Evolutionary conservation across 2,888 invertebrate genomes (phyloP).

Genomic region (Andrena bucephala): DNA sequence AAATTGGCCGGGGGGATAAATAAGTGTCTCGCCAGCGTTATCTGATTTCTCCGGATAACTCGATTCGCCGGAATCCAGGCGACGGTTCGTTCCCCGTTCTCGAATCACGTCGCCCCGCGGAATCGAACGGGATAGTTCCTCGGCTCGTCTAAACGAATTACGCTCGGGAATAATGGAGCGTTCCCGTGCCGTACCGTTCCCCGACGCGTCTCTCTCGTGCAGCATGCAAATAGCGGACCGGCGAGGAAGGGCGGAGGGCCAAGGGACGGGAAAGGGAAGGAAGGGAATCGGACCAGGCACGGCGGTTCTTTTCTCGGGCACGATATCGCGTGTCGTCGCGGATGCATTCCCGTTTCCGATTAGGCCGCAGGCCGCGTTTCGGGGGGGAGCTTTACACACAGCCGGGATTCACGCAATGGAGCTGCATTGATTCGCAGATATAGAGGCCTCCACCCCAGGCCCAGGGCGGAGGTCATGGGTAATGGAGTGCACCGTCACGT

Average conservation of each 20-base stretch:
- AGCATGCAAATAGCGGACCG: constrained; percentile 6
- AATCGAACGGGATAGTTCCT: constrained; percentile 2
- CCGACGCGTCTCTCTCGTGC: constrained; percentile 6
- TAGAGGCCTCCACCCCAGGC: constrained; percentile 65
- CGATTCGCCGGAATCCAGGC: neutral
- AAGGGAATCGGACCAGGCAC: constrained; percentile 16
- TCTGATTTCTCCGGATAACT: neutral
- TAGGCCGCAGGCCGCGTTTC: constrained; percentile 62
- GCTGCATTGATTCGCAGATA: constrained; percentile 74
- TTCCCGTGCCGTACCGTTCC: neutral
- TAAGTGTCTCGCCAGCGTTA: constrained; percentile 3
- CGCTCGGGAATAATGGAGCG: constrained; percentile 11
- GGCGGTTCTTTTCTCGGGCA: constrained; percentile 18
- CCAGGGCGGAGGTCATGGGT: constrained; percentile 75
- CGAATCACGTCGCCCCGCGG: neutral
- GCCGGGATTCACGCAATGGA: constrained; percentile 73
- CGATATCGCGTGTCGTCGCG: constrained; percentile 25
- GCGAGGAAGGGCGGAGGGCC: neutral
- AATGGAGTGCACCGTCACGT: constrained; percentile 75
- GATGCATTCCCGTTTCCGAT: constrained; percentile 48
- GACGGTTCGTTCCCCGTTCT: neutral
- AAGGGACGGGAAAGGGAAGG: neutral
- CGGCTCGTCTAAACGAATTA: constrained; percentile 1
- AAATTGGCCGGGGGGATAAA: constrained; percentile 25
- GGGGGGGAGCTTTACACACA: constrained; percentile 46